These are phyloP conservation scores for Solen grandis DNA, from an alignment of 1,140 invertebrate genomes.

Conservation along the genomic window DNA sequence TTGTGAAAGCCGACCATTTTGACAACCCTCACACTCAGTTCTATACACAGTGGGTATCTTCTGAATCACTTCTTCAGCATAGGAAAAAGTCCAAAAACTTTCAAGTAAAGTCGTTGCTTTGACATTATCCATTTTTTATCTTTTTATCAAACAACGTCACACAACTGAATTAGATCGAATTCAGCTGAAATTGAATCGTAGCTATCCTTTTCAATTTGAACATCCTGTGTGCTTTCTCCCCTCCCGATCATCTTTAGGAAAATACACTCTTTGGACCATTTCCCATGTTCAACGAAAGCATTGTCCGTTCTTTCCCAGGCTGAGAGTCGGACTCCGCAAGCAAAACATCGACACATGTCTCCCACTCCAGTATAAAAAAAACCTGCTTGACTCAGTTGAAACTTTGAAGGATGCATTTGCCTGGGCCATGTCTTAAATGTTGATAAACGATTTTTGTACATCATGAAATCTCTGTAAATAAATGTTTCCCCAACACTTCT, in stretches of 20 bases:
- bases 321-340: neutral
- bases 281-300: neutral
- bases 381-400: neutral
- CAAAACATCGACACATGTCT: neutral
- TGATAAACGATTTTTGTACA: neutral
- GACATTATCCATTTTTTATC: neutral
- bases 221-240: no score
- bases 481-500: no score
- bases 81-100: neutral
- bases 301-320: neutral
- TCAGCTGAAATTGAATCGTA: no score
- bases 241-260: no score
- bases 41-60: neutral
- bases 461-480: no score
- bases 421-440: no score
- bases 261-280: neutral
- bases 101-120: neutral
- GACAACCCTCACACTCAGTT: neutral
- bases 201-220: no score
- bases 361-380: slow-evolving; percentile 3
- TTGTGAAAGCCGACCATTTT: neutral
- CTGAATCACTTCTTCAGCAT: neutral
- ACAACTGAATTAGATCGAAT: no score
- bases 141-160: no score
- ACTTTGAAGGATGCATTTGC: no score